Evolutionary conservation across 2,797 vertebrate genomes (phyloP).

Genomic region (Lemur catta): DNA sequence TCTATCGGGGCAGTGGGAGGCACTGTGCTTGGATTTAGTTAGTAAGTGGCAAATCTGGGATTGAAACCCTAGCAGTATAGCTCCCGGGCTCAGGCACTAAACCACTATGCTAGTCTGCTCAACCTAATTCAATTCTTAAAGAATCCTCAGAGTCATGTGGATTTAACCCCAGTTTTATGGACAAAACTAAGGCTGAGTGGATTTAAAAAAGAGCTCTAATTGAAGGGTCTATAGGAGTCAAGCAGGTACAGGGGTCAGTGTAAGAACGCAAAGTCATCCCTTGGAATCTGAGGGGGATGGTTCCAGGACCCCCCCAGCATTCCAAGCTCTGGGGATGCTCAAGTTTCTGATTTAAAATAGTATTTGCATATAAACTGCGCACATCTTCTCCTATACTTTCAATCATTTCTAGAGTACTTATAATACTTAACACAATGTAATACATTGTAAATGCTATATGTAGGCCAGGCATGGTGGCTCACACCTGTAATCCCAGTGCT

Average conservation of each 20-base stretch:
- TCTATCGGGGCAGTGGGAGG: background rate
- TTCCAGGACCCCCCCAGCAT: background rate
- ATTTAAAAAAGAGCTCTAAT: slow-evolving; percentile 22
- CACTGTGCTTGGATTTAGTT: background rate
- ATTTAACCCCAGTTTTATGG: background rate
- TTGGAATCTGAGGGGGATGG: background rate
- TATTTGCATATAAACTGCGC: background rate
- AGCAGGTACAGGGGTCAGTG: background rate
- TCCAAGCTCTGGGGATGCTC: background rate
- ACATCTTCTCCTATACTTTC: background rate
- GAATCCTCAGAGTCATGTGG: background rate
- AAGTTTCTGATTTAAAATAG: background rate
- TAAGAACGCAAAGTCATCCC: background rate
- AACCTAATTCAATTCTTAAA: background rate
- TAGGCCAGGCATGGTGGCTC: too few relatives aligned
- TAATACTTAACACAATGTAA: too few relatives aligned
- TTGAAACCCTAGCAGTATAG: background rate
- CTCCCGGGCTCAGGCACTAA: background rate
- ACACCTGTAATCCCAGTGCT: too few relatives aligned
- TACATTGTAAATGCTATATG: too few relatives aligned
- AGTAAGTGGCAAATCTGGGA: background rate
- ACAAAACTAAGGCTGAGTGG: background rate
- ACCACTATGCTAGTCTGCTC: background rate
- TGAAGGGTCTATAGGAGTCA: background rate
- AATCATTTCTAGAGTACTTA: background rate